phyloP scores from a whole-genome alignment of 2,888 invertebrate species.

The Tupiocoris notatus region DNA sequence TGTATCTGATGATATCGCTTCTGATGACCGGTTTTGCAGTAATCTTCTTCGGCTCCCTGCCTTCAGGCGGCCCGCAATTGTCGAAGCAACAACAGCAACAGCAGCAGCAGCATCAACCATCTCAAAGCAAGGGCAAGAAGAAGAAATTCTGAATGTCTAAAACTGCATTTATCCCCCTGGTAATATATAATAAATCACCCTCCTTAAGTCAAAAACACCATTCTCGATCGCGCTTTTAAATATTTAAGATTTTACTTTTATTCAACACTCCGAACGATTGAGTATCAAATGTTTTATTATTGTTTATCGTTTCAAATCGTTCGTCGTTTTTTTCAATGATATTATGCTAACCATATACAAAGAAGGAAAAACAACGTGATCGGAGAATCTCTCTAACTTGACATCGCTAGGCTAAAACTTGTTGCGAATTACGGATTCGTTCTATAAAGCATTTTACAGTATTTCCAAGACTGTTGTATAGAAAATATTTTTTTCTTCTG shows the following conservation, averaged over 20 bases:
- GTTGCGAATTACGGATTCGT: neutral
- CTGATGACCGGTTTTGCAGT: conserved; percentile 61
- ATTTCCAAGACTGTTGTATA: conserved; percentile 40
- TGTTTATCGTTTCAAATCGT: neutral
- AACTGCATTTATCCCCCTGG: neutral
- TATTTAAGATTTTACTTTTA: neutral
- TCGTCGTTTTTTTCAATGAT: neutral
- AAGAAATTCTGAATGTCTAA: conserved; percentile 24
- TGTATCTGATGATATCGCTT: conserved; percentile 59
- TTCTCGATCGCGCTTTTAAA: neutral
- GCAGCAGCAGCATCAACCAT: conserved; percentile 32
- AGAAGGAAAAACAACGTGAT: neutral
- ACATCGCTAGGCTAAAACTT: neutral
- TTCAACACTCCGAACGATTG: neutral
- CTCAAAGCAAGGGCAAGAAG: conserved; percentile 21
- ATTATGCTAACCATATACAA: too few relatives aligned
- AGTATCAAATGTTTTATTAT: neutral
- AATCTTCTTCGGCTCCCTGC: conserved; percentile 54
- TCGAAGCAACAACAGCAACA: conserved; percentile 28
- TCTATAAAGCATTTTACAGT: conserved; percentile 34
- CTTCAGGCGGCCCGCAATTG: conserved; percentile 17
- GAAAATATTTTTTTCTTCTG: neutral
- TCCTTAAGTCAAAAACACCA: conserved; percentile 26
- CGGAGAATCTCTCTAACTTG: neutral
- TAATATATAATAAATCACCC: conserved; percentile 1